Percentiles rank a stretch among this genome's conserved stretches.
Evolutionary conservation across 2,113 vertebrate genomes (phyloP).

Genomic region (Macquaria ambigua): DNA sequence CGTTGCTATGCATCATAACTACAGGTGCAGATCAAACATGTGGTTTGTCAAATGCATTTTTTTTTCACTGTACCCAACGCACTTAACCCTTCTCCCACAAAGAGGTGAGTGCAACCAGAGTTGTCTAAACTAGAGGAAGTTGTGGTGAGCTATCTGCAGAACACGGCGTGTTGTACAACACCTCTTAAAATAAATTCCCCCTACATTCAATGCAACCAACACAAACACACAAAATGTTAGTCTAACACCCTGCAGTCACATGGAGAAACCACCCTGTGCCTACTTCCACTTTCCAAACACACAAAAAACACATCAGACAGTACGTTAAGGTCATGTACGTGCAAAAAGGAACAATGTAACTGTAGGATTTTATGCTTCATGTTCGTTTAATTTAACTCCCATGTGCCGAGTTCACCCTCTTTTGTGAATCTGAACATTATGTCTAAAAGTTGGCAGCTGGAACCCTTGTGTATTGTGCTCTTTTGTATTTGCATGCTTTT

Average conservation of each 20-base stretch:
- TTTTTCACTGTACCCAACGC: background rate
- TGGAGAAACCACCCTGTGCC: constrained; percentile 14
- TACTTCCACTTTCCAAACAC: constrained; percentile 65
- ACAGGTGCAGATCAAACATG: background rate
- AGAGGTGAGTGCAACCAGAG: constrained; percentile 8
- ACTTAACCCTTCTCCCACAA: constrained; percentile 36
- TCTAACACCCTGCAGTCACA: constrained; percentile 22
- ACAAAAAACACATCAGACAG: constrained; percentile 15
- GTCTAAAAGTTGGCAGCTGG: background rate
- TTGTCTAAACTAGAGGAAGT: constrained; percentile 56
- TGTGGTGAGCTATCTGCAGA: constrained; percentile 57
- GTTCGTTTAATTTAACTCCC: background rate
- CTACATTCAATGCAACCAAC: constrained; percentile 11
- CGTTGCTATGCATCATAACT: background rate
- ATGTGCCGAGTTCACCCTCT: background rate
- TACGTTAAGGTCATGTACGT: no score
- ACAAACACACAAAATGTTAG: constrained; percentile 51
- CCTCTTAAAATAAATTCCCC: constrained; percentile 29
- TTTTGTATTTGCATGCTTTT: constrained; percentile 57
- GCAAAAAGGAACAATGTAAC: background rate
- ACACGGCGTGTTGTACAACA: background rate
- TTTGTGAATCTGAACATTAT: constrained; percentile 1
- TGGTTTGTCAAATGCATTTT: background rate
- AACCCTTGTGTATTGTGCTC: background rate
- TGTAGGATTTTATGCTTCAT: background rate